Evolutionary conservation across 2,888 invertebrate genomes (phyloP).

Genomic region (Terebella lapidaria): DNA sequence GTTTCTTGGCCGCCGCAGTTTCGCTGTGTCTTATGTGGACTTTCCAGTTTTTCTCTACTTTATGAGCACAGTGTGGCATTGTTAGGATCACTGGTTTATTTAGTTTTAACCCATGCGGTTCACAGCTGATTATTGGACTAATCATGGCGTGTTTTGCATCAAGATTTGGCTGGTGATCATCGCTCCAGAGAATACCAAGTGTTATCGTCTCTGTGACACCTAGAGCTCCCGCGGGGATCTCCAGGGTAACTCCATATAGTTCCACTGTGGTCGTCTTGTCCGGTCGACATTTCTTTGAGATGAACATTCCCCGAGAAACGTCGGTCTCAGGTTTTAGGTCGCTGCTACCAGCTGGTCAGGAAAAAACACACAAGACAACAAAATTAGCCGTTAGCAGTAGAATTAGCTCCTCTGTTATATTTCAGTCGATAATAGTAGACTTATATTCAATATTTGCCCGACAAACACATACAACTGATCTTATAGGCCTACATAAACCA

Average conservation of each 20-base stretch:
- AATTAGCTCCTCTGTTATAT: too few species aligned
- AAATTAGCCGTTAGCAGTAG: too few species aligned
- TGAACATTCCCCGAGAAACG: background rate
- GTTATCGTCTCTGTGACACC: background rate
- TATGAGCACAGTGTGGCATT: conserved; percentile 1
- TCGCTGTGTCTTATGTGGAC: background rate
- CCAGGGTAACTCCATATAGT: background rate
- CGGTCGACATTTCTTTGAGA: background rate
- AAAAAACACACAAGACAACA: too few species aligned
- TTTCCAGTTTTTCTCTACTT: background rate
- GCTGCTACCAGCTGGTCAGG: too few species aligned
- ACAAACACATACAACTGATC: too few species aligned
- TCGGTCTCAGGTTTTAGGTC: too few species aligned
- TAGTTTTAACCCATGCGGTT: background rate
- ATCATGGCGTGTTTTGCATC: background rate
- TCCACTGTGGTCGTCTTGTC: background rate
- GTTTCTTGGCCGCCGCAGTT: background rate
- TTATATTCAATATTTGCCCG: too few species aligned
- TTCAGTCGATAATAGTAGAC: too few species aligned
- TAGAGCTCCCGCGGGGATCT: background rate
- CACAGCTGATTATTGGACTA: background rate
- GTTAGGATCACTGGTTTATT: background rate
- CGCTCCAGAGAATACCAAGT: background rate
- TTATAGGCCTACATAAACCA: too few species aligned
- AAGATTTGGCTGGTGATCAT: background rate